Base-by-base conservation (phyloP, 2,888 invertebrate genomes). In the Troglohyphantes excavatus region DNA sequence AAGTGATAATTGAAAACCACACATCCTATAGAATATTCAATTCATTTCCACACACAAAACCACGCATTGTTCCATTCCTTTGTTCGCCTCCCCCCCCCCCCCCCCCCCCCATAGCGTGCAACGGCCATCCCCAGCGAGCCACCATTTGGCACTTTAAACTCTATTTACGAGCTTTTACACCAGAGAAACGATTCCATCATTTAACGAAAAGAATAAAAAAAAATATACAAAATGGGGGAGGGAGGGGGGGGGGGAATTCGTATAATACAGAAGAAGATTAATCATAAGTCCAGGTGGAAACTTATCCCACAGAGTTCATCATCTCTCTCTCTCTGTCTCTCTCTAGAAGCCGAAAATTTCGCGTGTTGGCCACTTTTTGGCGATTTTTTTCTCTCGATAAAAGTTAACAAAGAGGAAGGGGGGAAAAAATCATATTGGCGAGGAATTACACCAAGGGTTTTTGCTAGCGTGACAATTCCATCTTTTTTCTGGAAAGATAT, bases 81-180 rank as follows among this genome's bases (percentile, higher is more conserved):
- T 39, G 39, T 39, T 39, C 2, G 13, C 7, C 21, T 29, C 61
- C 7, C 33, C 21, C 23, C 63, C 43, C 17, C 26, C 7, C 21
- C 59, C 61, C 7, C 33, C 21, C 23, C 63, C 43, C 17, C 26
- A 26, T 89, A n/a, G 88, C 88, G 88, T 89, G 88, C 1, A 5
- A 76, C 68, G 11, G 11, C 13, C 27, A 21, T 21, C n/a, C 75
- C 27, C 78, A 82, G 61, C 67, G 70, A 68, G 27, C 46, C 27
- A 68, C 61, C 68, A 89, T 89, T 89, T 89, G 70, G 88, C 88
- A 89, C 88, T 89, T 89, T 89, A 89, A 89, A 89, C 82, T 82
- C 88, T 89, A 89, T 82, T 89, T 83, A 82, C 82, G 61, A 70
- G 67, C 75, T 89, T 89, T 89, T 82, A 89, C 73, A 87, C 61